These are phyloP conservation scores for Struthio camelus DNA, from an alignment of 2,113 vertebrate species.

Conservation along the genomic window DNA sequence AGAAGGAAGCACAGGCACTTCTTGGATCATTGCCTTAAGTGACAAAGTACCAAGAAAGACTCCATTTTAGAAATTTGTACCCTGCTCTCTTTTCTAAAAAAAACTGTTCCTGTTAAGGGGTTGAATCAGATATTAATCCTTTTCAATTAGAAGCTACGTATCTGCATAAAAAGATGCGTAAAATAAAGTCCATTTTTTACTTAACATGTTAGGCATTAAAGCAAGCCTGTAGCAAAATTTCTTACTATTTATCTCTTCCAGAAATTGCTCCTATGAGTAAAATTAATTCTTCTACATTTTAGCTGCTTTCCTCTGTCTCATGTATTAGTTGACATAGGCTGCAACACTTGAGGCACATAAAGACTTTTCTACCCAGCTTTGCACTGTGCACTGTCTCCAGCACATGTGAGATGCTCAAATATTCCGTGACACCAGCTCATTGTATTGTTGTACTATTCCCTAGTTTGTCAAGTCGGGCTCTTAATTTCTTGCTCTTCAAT, in stretches of 20 bases:
- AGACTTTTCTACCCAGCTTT: neutral
- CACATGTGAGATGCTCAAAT: neutral
- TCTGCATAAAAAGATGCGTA: neutral
- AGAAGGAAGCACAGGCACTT: neutral
- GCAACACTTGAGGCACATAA: neutral
- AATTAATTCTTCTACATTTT: neutral
- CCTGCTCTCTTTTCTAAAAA: neutral
- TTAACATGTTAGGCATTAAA: neutral
- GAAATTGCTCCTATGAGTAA: neutral
- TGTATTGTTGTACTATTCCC: neutral
- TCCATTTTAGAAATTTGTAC: neutral
- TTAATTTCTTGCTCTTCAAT: neutral
- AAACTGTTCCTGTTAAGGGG: neutral
- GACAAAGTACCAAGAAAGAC: neutral
- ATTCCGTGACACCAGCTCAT: neutral
- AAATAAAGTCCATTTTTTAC: neutral
- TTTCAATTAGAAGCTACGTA: neutral
- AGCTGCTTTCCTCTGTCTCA: neutral
- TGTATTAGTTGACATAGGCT: neutral
- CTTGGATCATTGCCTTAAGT: neutral
- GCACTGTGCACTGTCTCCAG: neutral
- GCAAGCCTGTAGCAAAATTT: neutral
- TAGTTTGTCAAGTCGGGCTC: neutral
- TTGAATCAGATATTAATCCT: neutral
- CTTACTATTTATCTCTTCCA: neutral